Evolutionary conservation across 2,113 vertebrate species (phyloP).

Genomic region (Glaucidium brasilianum): DNA sequence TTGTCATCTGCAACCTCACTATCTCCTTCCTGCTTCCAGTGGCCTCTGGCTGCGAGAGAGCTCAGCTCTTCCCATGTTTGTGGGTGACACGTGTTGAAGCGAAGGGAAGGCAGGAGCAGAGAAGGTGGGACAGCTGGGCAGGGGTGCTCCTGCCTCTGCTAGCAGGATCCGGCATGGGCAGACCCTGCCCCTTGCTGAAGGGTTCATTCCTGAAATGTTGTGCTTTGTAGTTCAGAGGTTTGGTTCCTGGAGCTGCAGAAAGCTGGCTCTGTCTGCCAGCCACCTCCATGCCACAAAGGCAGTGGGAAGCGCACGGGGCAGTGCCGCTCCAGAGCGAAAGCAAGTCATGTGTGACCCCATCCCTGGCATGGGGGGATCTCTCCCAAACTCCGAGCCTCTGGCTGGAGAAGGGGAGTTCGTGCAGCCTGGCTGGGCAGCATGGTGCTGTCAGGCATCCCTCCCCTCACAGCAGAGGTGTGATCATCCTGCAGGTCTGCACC

Average conservation of each 20-base stretch:
- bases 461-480: neutral
- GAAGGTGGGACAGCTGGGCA: neutral
- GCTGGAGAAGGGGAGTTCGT: neutral
- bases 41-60: fast-evolving
- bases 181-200: fast-evolving
- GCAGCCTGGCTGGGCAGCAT: neutral
- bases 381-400: neutral
- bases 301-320: neutral
- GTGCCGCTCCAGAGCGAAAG: neutral
- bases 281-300: neutral
- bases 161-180: neutral
- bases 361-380: neutral
- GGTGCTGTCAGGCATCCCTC: neutral
- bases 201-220: fast-evolving
- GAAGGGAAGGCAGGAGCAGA: neutral
- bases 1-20: neutral
- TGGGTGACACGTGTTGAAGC: neutral
- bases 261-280: neutral
- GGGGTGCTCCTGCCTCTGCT: neutral
- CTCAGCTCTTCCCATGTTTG: fast-evolving
- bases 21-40: neutral
- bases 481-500: neutral
- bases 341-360: neutral
- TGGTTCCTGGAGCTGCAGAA: neutral
- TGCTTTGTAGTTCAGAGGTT: neutral